phyloP scores from a whole-genome alignment of 2,888 invertebrate genomes.

The Sipunculus nudus region DNA sequence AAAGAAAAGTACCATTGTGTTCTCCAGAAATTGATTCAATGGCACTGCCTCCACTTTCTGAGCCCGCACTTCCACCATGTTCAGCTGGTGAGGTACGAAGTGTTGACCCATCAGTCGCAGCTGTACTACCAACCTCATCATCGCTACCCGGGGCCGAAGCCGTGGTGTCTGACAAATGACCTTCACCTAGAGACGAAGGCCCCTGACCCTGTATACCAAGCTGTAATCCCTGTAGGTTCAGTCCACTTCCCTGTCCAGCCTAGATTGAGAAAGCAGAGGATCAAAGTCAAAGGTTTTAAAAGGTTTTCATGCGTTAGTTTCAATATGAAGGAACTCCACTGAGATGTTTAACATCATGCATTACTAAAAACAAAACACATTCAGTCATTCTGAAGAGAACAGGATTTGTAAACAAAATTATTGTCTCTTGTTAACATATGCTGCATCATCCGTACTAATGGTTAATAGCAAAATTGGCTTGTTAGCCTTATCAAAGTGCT shows the following conservation, averaged over 20 bases:
- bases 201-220: slow-evolving; percentile 10
- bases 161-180: slow-evolving; percentile 82
- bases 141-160: slow-evolving; percentile 86
- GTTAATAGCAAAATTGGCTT: no score
- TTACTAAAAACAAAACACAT: no score
- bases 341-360: no score
- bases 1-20: slow-evolving; percentile 70
- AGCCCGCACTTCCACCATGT: slow-evolving; percentile 68
- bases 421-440: no score
- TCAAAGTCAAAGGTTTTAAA: neutral
- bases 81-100: slow-evolving; percentile 85
- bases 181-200: slow-evolving; percentile 69
- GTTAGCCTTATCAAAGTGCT: no score
- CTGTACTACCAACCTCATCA: slow-evolving; percentile 89
- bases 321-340: no score
- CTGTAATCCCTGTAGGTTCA: slow-evolving; percentile 36
- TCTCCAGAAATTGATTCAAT: slow-evolving; percentile 88
- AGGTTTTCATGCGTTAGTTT: no score
- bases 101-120: slow-evolving; percentile 93
- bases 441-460: no score
- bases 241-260: slow-evolving; percentile 33
- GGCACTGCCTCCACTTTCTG: slow-evolving; percentile 89
- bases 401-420: no score
- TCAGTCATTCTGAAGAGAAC: no score
- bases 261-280: neutral